A percentile compares a stretch with the other conserved stretches of the same genome.
Conservation (phyloP, 1,140 invertebrate genomes). For the Dolichoris vasculosae region DNA sequence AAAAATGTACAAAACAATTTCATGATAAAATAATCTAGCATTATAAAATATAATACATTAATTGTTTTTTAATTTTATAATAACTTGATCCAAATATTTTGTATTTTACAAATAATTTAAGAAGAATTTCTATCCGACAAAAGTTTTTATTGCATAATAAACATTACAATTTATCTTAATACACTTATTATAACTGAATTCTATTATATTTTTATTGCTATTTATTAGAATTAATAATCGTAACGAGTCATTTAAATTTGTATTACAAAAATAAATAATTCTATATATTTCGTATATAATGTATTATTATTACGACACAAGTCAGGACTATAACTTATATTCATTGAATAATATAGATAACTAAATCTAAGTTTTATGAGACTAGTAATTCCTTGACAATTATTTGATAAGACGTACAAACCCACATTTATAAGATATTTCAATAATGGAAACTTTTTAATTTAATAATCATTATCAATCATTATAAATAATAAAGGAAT, state of each 20-base stretch:
- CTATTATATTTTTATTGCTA: background rate
- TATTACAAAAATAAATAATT: background rate
- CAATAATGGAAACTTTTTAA: background rate
- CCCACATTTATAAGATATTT: background rate
- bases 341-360: background rate
- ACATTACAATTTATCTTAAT: background rate
- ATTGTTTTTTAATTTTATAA: background rate
- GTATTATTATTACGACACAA: background rate
- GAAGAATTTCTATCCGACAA: background rate
- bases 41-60: background rate
- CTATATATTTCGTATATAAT: background rate
- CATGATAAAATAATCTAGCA: no score
- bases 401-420: background rate
- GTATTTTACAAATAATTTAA: background rate
- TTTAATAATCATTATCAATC: background rate
- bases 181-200: background rate
- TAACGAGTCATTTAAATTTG: background rate
- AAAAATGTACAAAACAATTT: no score
- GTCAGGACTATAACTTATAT: background rate
- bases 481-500: background rate
- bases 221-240: background rate
- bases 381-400: background rate
- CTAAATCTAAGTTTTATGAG: background rate
- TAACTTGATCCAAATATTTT: background rate
- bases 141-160: background rate